Conservation (phyloP, 2,888 invertebrate species). For the Leptura quadrifasciata region DNA sequence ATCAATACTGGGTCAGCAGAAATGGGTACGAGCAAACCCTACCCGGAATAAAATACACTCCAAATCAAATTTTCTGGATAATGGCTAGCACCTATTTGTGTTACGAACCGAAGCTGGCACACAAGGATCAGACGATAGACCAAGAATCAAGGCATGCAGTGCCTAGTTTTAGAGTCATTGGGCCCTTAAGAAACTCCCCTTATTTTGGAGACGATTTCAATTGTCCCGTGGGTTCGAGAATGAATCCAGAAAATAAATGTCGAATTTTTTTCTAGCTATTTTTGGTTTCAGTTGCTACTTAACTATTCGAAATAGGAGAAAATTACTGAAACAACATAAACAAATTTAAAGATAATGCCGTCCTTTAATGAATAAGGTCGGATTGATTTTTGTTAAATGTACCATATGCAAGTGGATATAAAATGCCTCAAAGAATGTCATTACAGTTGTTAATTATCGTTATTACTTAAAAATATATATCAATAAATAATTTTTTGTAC, state of each 20-base stretch:
- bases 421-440: too few relatives aligned
- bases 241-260: conserved; percentile 66
- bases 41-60: conserved; percentile 80
- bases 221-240: conserved; percentile 60
- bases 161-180: conserved; percentile 58
- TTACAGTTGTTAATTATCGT: too few relatives aligned
- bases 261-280: conserved; percentile 46
- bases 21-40: conserved; percentile 80
- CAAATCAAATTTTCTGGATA: conserved; percentile 77
- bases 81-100: conserved; percentile 62
- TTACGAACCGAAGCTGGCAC: conserved; percentile 53
- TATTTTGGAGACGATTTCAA: conserved; percentile 63
- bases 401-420: too few relatives aligned
- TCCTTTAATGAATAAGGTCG: too few relatives aligned
- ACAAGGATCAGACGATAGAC: conserved; percentile 32
- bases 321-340: background rate
- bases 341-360: too few relatives aligned
- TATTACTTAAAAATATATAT: too few relatives aligned
- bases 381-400: too few relatives aligned
- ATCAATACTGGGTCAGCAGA: conserved; percentile 81
- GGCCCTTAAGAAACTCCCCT: conserved; percentile 59
- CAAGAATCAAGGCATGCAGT: conserved; percentile 51
- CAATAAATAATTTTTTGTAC: too few relatives aligned
- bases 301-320: background rate
- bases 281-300: background rate